Evolutionary conservation across 2,888 invertebrate genomes (phyloP).

Genomic region (Hypomecis atomaria): DNA sequence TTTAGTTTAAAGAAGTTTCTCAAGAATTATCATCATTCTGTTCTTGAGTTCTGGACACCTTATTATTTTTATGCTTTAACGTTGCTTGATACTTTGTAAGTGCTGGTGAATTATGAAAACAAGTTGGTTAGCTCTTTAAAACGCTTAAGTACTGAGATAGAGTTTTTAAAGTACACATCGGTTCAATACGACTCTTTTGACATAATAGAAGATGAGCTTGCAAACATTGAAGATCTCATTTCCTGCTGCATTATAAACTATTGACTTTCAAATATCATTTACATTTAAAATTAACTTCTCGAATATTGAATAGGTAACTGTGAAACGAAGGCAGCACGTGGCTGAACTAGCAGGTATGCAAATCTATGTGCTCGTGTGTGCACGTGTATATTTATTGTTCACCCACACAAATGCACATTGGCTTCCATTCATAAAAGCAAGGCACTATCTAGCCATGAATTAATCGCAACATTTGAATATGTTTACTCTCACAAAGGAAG

Average conservation of each 20-base stretch:
- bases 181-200: conserved; percentile 18
- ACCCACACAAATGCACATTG: conserved; percentile 66
- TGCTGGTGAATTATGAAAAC: conserved; percentile 12
- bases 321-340: conserved; percentile 75
- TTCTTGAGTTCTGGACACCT: background rate
- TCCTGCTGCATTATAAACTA: conserved; percentile 60
- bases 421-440: conserved; percentile 82
- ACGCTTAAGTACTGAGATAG: conserved; percentile 8
- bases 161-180: conserved; percentile 12
- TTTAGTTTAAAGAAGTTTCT: background rate
- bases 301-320: conserved; percentile 80
- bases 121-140: conserved; percentile 9
- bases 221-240: conserved; percentile 58
- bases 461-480: conserved; percentile 85
- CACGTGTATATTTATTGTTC: conserved; percentile 53
- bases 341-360: conserved; percentile 77
- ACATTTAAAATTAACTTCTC: conserved; percentile 77
- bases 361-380: conserved; percentile 65
- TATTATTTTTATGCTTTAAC: background rate
- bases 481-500: conserved; percentile 83
- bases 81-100: conserved; percentile 4
- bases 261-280: conserved; percentile 77
- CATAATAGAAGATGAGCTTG: conserved; percentile 45
- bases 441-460: conserved; percentile 82
- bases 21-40: too few species aligned